Conservation (phyloP, 2,888 invertebrate species). For the Oasisia sp. region DNA sequence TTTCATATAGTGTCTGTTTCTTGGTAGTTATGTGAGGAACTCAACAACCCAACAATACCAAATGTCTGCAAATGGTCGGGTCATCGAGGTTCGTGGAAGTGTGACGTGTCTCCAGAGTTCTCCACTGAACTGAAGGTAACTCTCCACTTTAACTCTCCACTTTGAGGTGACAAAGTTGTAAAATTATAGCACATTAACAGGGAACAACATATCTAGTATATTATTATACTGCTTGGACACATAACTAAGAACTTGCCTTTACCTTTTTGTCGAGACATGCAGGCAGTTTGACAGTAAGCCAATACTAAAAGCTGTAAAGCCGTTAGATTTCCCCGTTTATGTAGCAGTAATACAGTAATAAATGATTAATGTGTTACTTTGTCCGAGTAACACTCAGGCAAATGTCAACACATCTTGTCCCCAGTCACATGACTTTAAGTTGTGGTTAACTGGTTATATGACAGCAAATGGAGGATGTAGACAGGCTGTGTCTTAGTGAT, state of each 20-base stretch:
- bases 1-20: neutral
- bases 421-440: neutral
- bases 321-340: no score
- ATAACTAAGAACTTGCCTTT: no score
- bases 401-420: neutral
- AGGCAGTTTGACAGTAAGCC: neutral
- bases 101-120: constrained; percentile 52
- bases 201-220: no score
- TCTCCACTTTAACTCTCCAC: constrained; percentile 25
- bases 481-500: neutral
- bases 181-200: no score
- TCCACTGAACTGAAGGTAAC: constrained; percentile 55
- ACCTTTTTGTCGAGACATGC: neutral
- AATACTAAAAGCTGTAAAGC: no score
- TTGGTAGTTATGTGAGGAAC: constrained; percentile 56
- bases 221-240: no score
- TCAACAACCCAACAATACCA: constrained; percentile 60
- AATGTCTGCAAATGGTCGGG: constrained; percentile 56
- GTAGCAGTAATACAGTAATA: no score
- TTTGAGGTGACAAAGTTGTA: neutral
- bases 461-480: neutral
- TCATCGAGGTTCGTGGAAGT: constrained; percentile 74
- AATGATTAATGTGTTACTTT: no score
- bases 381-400: no score
- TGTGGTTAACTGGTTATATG: neutral